Evolutionary conservation across 2,113 vertebrate genomes (phyloP).

Genomic region (Grammomys dolichurus): DNA sequence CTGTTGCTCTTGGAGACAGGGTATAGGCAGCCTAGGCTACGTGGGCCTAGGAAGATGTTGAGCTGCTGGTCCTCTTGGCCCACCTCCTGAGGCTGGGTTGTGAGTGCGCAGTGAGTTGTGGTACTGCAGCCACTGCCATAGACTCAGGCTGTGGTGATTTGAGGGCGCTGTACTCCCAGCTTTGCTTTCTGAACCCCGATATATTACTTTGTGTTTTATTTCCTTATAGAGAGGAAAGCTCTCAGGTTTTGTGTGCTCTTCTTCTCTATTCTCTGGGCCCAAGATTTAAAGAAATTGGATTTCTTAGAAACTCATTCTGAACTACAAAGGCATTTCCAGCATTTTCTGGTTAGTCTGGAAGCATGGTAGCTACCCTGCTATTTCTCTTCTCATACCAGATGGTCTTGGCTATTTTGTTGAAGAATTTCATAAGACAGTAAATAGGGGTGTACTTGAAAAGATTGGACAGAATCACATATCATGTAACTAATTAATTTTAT

Average conservation of each 20-base stretch:
- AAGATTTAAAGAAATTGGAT: not conserved
- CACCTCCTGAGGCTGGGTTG: not conserved
- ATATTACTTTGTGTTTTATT: slow-evolving; percentile 40
- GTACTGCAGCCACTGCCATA: not conserved
- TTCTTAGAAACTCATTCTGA: not conserved
- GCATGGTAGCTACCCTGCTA: not conserved
- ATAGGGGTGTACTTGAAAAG: not conserved
- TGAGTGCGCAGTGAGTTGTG: not conserved
- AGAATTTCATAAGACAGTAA: slow-evolving; percentile 20
- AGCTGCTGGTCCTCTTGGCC: not conserved
- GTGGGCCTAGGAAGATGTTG: not conserved
- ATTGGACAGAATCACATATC: slow-evolving; percentile 38
- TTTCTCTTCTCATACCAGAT: not conserved
- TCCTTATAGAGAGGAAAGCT: not conserved
- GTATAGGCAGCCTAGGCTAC: not conserved
- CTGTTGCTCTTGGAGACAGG: not conserved
- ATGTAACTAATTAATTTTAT: slow-evolving; percentile 46
- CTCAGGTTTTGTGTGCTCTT: not conserved
- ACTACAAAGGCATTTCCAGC: not conserved
- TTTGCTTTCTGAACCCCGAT: not conserved
- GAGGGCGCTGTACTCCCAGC: not conserved
- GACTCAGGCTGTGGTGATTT: not conserved
- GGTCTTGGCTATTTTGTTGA: slow-evolving; percentile 31
- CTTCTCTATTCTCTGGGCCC: not conserved
- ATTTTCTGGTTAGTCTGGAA: slow-evolving; percentile 8